Evolutionary conservation across 2,888 invertebrate species (phyloP), one percentile per base, ranked within the genome.

Genomic region (Philhelius pedissequus): DNA sequence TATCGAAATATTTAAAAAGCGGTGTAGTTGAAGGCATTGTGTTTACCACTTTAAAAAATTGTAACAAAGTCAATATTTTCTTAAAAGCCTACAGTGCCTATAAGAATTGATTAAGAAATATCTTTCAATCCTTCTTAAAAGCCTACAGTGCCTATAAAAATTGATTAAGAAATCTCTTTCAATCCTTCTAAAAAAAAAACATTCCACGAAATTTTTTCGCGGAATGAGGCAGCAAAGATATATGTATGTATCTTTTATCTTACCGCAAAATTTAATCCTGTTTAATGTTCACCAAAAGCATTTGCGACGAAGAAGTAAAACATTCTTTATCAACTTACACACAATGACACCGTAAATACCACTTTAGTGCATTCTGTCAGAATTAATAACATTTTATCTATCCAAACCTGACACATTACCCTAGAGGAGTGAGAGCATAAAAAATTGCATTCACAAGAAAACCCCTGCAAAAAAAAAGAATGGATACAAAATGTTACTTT

Each of bases 371-470:
- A 74, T 64, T 64, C 79, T 73, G 52, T 70, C 73, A 69, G 64
- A 83, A 83, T 79, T 75, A 79, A 79, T 75, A 75, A 75, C 60
- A 58, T 54, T 77, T 73, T 60, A 71, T 82, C 68, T 82, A 71
- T 73, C 40, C 18, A 40, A 73, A 40, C 27, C 70, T 58, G 83
- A 70, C 73, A 75, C 48, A 64, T 75, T 64, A 32, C 45, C 69
- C 69, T 13, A 48, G 38, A n/a, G 40, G 4, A 5, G 18, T 7
- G 3, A 35, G 32, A 13, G 13, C 25, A n/a, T 48, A 30, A 75
- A 75, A 20, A 56, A 75, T 20, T 74, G 64, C 64, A 64, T 62
- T 4, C 13, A 43, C 18, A 50, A 64, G 40, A 27, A 73, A 62
- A 50, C 3, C 15, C 60, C 30, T 20, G 11, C 13, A 30, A 60